phyloP scores from a whole-genome alignment of 2,797 vertebrate genomes.

The Siniperca undulata region DNA sequence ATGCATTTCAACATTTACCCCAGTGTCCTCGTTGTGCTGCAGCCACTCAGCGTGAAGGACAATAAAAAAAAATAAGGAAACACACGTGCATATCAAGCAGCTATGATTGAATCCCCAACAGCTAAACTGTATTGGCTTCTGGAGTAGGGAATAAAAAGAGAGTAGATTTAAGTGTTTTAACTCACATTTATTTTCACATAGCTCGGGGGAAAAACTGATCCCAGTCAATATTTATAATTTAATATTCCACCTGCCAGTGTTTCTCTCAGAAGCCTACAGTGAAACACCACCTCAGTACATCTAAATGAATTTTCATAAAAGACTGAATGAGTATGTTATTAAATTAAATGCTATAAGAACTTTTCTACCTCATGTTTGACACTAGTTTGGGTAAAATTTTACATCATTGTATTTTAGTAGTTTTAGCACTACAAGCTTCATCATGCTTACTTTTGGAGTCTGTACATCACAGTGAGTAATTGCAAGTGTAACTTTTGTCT shows the following conservation, averaged over 20 bases:
- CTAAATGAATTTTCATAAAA: slow-evolving; percentile 52
- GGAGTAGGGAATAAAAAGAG: slow-evolving; percentile 12
- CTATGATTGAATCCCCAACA: slow-evolving; percentile 32
- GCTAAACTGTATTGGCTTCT: neutral
- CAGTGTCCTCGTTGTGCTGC: slow-evolving; percentile 53
- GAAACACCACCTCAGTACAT: slow-evolving; percentile 33
- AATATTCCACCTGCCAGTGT: slow-evolving; percentile 58
- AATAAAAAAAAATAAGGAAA: slow-evolving; percentile 41
- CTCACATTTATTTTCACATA: slow-evolving; percentile 52
- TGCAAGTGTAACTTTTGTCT: slow-evolving; percentile 2
- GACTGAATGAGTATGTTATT: slow-evolving; percentile 47
- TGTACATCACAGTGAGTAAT: slow-evolving; percentile 9
- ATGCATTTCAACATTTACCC: slow-evolving; percentile 67
- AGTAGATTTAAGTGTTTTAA: slow-evolving; percentile 55
- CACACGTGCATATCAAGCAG: slow-evolving; percentile 61
- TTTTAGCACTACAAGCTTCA: neutral
- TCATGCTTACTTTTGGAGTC: neutral
- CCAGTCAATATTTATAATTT: slow-evolving; percentile 72
- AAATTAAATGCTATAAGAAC: slow-evolving; percentile 40
- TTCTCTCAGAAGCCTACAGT: slow-evolving; percentile 49
- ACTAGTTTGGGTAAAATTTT: slow-evolving; percentile 8
- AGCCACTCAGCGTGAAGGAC: slow-evolving; percentile 67
- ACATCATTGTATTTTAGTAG: neutral
- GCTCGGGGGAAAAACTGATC: slow-evolving; percentile 47
- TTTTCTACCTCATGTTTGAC: slow-evolving; percentile 43